Evolutionary conservation across 2,888 invertebrate species (phyloP).

Genomic region (Meghimatium bilineatum): DNA sequence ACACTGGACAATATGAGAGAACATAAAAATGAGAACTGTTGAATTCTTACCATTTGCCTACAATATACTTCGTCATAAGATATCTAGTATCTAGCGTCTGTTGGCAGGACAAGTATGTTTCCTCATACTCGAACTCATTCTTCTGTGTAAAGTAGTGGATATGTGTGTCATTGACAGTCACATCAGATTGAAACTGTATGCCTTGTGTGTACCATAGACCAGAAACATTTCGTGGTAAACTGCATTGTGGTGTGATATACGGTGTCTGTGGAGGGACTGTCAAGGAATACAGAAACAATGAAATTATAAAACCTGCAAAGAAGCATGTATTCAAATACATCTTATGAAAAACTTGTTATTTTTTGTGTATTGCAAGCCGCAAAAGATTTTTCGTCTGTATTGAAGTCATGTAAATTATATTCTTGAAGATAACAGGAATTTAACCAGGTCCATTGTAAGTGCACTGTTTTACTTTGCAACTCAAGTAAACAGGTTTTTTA

Average conservation of each 20-base stretch:
- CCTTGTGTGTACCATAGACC: conserved; percentile 98
- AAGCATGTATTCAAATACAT: too few relatives aligned
- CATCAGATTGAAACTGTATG: conserved; percentile 91
- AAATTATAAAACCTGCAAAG: too few relatives aligned
- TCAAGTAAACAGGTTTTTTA: too few relatives aligned
- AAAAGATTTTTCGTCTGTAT: too few relatives aligned
- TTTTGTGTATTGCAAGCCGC: too few relatives aligned
- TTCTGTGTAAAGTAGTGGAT: conserved; percentile 97
- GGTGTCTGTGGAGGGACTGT: conserved; percentile 68
- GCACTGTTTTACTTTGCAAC: too few relatives aligned
- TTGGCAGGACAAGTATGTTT: conserved; percentile 95
- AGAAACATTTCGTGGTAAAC: conserved; percentile 93
- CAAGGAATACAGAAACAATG: too few relatives aligned
- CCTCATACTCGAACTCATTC: conserved; percentile 84
- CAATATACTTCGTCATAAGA: conserved; percentile 97
- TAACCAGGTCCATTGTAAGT: too few relatives aligned
- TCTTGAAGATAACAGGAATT: too few relatives aligned
- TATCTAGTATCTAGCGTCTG: conserved; percentile 92
- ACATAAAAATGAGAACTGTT: neutral
- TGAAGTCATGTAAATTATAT: too few relatives aligned
- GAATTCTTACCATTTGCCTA: conserved; percentile 88
- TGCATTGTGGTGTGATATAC: conserved; percentile 86
- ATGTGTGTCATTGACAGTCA: conserved; percentile 92
- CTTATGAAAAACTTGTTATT: too few relatives aligned
- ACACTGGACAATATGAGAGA: neutral